A percentile compares a stretch with the other conserved stretches of the same genome.
These are phyloP conservation scores for Drosophila nigritarsus DNA, from an alignment of 2,888 invertebrate species.

Conservation along the genomic window DNA sequence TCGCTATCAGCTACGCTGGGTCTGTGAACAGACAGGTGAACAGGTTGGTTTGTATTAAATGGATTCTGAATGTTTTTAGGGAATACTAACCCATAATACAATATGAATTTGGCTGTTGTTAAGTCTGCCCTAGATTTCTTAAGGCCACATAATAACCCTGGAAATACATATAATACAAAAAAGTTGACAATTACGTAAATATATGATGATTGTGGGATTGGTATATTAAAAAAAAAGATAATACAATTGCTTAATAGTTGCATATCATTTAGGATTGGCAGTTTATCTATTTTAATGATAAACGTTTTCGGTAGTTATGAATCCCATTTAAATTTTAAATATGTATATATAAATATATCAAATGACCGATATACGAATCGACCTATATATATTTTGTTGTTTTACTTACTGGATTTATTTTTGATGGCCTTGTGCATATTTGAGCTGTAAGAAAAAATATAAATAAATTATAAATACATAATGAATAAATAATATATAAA, in stretches of 20 bases:
- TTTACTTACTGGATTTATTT: constrained; percentile 78
- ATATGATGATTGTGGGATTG: constrained; percentile 18
- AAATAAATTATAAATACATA: too few relatives aligned
- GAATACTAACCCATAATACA: constrained; percentile 77
- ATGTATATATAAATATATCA: neutral
- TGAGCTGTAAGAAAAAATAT: constrained; percentile 38
- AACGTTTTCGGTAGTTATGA: neutral
- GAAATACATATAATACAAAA: constrained; percentile 19
- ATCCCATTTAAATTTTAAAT: neutral
- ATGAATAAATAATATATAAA: too few relatives aligned
- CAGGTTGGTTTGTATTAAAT: neutral
- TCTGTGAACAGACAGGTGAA: constrained; percentile 60
- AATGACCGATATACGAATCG: neutral
- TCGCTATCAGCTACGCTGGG: constrained; percentile 77
- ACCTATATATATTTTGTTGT: neutral
- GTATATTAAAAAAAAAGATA: constrained; percentile 27
- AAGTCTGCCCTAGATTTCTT: constrained; percentile 85
- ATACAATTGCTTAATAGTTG: constrained; percentile 16
- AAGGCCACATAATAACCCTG: constrained; percentile 86
- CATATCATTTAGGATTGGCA: constrained; percentile 21
- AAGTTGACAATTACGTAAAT: constrained; percentile 22
- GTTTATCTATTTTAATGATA: constrained; percentile 30
- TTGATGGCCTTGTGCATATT: constrained; percentile 75
- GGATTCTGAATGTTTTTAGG: neutral
- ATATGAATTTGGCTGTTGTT: constrained; percentile 84